Base-by-base conservation (phyloP, 2,113 vertebrate genomes). In the Butorides virescens region DNA sequence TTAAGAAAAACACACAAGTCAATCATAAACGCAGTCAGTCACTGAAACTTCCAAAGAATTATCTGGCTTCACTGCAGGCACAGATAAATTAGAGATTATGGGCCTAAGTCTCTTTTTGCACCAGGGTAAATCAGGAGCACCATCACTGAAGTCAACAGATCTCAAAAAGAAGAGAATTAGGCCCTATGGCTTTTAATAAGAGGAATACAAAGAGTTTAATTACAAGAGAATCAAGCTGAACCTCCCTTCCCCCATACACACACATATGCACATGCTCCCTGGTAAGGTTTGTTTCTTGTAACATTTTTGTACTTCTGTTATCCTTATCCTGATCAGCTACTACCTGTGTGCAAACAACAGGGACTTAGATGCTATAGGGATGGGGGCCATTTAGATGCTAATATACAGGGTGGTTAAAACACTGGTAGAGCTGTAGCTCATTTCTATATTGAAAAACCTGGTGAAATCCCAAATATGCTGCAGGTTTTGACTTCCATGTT, bases 61-160 rank as follows among this genome's bases (percentile, higher is more conserved):
- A 94, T 97, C 95, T 96, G 85, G 25, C 67, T 96, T 95, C 67
- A 94, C 95, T 96, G 67, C 82, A 96, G 88, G 92, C 93, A 92
- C 52, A 97, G 95, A 96, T 96, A 96, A 95, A 96, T 94, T 93
- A 96, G 74, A 96, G 93, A 95, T 96, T 96, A 93, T 9, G n/a
- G 85, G 67, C 29, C 52, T 93, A 96, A 96, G 37, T 67, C 71
- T 92, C 84, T 93, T 95, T 90, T 80, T 0, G 2, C 72, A 76
- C 42, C 74, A 93, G 82, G 62, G 63, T 92, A 95, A 86, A 96
- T 94, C 92, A 74, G 63, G 19, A 94, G 52, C 72, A 44, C 52
- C 82, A 88, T 92, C 82, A 90, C 79, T 81, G 72, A 92, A 93
- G 92, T 90, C 74, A 95, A 95, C 90, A 76, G 75, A 96, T 96